Percentiles rank a stretch among this genome's conserved stretches.
Conservation (phyloP, 2,888 invertebrate species). For the Drosophila eohydei region DNA sequence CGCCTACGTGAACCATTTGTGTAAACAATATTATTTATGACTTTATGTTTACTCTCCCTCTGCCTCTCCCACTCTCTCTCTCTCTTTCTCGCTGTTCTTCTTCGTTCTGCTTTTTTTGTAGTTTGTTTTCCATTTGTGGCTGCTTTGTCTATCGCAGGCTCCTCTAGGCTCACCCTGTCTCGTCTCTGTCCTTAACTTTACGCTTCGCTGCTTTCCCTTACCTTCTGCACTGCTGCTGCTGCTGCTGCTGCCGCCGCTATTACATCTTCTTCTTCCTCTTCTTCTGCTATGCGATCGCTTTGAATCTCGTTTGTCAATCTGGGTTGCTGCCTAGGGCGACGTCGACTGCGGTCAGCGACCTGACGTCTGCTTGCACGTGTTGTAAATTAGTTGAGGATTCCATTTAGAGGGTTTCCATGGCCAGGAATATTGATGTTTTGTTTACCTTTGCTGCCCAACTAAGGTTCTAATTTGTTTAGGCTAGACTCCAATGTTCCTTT, state of each 20-base stretch:
- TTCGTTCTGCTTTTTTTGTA: conserved; percentile 37
- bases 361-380: conserved; percentile 73
- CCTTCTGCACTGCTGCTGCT: conserved; percentile 41
- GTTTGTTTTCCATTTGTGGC: conserved; percentile 33
- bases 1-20: conserved; percentile 71
- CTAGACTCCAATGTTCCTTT: neutral
- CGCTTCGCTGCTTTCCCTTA: conserved; percentile 63
- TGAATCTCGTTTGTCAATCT: conserved; percentile 77
- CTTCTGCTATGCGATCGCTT: conserved; percentile 59
- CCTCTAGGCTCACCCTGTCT: conserved; percentile 25
- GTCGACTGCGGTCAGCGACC: conserved; percentile 69
- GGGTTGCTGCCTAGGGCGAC: conserved; percentile 56
- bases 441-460: conserved; percentile 40
- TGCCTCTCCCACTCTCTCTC: neutral
- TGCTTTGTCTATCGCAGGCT: conserved; percentile 42
- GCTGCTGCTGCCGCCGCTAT: conserved; percentile 1
- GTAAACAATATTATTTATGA: conserved; percentile 78
- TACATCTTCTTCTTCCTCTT: conserved; percentile 12
- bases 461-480: conserved; percentile 40
- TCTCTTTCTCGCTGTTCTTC: conserved; percentile 1
- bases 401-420: conserved; percentile 19
- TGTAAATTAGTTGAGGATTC: conserved; percentile 76
- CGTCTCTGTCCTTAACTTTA: conserved; percentile 64
- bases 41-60: conserved; percentile 19
- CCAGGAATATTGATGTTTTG: conserved; percentile 62